Evolutionary conservation across 1,140 invertebrate species (phyloP), one percentile per base, ranked within the genome.

Genomic region (Mamestra configurata): DNA sequence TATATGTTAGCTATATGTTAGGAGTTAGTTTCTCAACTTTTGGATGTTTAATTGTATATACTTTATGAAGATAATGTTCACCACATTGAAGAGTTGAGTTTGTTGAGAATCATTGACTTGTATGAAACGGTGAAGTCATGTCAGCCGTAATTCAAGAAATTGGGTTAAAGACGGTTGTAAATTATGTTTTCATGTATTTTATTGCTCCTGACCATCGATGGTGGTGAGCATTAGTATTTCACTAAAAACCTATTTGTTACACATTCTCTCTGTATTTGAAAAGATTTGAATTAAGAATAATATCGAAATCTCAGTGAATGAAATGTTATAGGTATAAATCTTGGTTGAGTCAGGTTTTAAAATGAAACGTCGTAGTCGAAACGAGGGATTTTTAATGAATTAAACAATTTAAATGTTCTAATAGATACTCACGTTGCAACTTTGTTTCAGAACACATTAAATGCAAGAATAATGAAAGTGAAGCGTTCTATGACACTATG

Each of bases 1-100:
- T 59, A 75, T 76, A 76, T 61, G 55, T 76, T 76, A 61, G 53
- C 6, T 76, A 64, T 64, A 18, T 64, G 55, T 75, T 59, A 75
- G 72, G 10, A 22, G 70, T 72, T 51, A 72, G 70, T 61, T 75
- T 59, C 40, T 57, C 31, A 49, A 49, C n/a, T 66, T 40, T 43
- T 72, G 27, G 22, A 55, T 72, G 70, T 66, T 72, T 55, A n/a
- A 72, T 22, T 72, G 70, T 72, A n/a, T 37, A 49, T 13, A 49
- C 0, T 70, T 11, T 72, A 6, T 55, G 46, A 4, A 22, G 71
- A 43, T 20, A n/a, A 59, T 18, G 71, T 75, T 24, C 20, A 27
- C 51, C 18, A 27, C 20, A 22, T 22, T 10, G 22, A 24, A 37
- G 27, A n/a, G 22, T 22, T 24, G 18, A 40, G 59, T 18, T 13